phyloP scores from a whole-genome alignment of 2,113 vertebrate genomes.

The Fregetta grallaria region DNA sequence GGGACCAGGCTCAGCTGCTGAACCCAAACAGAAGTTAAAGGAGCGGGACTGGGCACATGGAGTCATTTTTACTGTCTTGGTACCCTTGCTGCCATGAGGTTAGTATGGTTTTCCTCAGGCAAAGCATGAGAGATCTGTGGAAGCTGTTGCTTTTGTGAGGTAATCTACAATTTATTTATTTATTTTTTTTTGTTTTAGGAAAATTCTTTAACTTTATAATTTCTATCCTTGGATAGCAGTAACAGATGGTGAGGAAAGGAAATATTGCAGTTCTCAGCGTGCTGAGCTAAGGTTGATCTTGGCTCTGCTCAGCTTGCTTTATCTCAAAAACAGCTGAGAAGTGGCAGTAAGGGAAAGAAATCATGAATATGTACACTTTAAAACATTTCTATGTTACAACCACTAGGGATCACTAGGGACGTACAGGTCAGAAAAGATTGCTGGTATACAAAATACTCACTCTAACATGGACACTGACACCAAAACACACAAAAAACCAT shows the following conservation, averaged over 20 bases:
- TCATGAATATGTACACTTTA: background rate
- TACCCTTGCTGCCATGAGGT: background rate
- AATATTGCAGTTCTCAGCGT: background rate
- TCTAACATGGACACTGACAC: background rate
- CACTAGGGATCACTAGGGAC: background rate
- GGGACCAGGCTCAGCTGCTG: background rate
- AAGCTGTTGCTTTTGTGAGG: background rate
- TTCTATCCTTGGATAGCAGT: background rate
- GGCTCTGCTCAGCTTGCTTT: background rate
- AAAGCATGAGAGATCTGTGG: background rate
- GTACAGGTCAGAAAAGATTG: background rate
- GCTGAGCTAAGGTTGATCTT: background rate
- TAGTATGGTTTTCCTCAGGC: background rate
- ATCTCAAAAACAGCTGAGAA: background rate
- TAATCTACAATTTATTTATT: background rate
- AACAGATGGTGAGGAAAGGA: background rate
- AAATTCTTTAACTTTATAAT: background rate
- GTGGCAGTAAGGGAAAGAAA: background rate
- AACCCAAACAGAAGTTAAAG: background rate
- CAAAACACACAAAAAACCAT: background rate
- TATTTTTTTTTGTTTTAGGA: background rate
- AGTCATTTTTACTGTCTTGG: background rate
- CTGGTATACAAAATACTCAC: background rate
- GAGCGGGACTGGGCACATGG: fast-evolving
- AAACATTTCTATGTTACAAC: background rate